A percentile compares a stretch with the other conserved stretches of the same genome.
Evolutionary conservation across 92 coral and sea anemone species (phyloP).

Genomic region (Pocillopora grandis): DNA sequence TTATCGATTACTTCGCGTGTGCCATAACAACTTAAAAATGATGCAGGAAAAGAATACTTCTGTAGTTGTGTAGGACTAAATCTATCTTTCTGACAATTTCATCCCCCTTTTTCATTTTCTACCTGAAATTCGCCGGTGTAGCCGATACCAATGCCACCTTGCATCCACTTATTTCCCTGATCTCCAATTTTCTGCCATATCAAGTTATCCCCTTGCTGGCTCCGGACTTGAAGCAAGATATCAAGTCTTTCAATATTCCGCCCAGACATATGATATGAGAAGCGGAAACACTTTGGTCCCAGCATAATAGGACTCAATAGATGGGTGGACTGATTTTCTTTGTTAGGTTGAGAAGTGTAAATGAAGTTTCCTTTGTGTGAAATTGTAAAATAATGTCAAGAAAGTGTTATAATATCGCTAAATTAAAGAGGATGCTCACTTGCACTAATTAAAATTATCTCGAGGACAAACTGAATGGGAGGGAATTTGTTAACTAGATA

Average conservation of each 20-base stretch:
- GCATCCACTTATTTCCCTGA: constrained; percentile 19
- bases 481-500: no score
- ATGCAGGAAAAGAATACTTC: no score
- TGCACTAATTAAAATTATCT: no score
- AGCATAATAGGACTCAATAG: constrained; percentile 10
- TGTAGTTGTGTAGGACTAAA: no score
- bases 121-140: constrained; percentile 27
- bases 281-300: constrained; percentile 21
- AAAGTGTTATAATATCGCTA: no score
- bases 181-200: constrained; percentile 4
- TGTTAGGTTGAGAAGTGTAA: not conserved
- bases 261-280: constrained; percentile 20
- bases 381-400: not conserved
- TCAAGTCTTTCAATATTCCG: constrained; percentile 1
- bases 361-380: constrained; percentile 15
- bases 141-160: constrained; percentile 7
- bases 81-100: not conserved
- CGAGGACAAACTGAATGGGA: no score
- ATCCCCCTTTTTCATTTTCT: not conserved
- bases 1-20: no score
- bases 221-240: not conserved
- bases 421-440: no score
- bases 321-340: not conserved
- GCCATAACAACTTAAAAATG: no score
- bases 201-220: not conserved